Evolutionary conservation across 2,797 vertebrate genomes (phyloP), one percentile per base, ranked within the genome.

Genomic region (Acestrorhynchus altus): DNA sequence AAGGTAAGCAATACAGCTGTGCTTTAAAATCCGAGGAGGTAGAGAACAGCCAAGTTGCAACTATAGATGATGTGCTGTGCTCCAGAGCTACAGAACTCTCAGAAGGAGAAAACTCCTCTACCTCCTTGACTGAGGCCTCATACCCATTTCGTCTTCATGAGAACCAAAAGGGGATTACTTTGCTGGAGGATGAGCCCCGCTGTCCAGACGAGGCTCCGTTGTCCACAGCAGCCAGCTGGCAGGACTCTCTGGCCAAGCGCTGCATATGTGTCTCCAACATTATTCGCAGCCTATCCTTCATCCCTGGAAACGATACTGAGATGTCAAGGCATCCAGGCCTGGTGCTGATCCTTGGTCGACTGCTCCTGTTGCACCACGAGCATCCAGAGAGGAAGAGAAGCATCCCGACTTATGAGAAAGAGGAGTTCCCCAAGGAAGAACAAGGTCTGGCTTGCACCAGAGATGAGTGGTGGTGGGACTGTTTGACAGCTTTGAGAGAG

Each of bases 391-490:
- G 98, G 87, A 98, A 96, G 84, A 93, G 96, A 80, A 92, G 91
- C 0, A 90, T 93, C 0, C 95, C 95, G 1, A 93, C 93, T 83
- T 96, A 94, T 0, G 96, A 96, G 90, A 96, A 96, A 59, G 96
- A 94, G 72, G 96, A 97, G 92, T 91, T 64, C 59, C 72, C 39
- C 40, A 96, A 98, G 69, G 95, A 96, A 80, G 96, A 97, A 65
- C 96, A 90, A 82, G 95, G 95, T 74, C 89, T 94, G 87, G 94
- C 94, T 63, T 95, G 94, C 90, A 95, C 93, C 91, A 96, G 94
- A 83, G 95, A 96, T 73, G 96, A 98, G 86, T 99, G 98, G 98
- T 97, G 97, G 96, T 99, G 98, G 98, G 97, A 99, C 90, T 99
- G 96, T 91, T 95, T 99, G 78, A 89, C 94, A 83, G 92, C 94